phyloP scores from a whole-genome alignment of 1,140 invertebrate genomes.

The Galleria mellonella region DNA sequence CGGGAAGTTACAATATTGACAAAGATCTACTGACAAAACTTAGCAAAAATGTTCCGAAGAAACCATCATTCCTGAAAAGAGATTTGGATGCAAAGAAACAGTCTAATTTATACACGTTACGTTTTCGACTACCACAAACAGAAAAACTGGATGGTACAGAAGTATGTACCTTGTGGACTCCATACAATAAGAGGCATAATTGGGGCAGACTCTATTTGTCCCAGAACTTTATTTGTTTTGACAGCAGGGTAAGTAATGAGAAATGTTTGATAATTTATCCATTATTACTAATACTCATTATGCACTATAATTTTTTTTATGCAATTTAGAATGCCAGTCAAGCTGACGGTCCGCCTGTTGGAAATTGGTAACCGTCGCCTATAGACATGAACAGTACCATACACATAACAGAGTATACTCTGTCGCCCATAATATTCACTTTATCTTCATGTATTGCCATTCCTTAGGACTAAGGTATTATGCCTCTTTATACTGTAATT shows the following conservation, averaged over 20 bases:
- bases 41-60: constrained; percentile 90
- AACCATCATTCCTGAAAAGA: constrained; percentile 91
- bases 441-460: too few species aligned
- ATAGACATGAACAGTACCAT: too few species aligned
- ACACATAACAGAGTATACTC: too few species aligned
- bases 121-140: constrained; percentile 88
- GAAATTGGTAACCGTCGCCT: too few species aligned
- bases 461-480: too few species aligned
- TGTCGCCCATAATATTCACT: too few species aligned
- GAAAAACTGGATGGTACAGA: constrained; percentile 96
- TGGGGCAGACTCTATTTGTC: constrained; percentile 95
- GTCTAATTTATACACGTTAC: constrained; percentile 88
- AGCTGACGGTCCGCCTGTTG: too few species aligned
- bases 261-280: too few species aligned
- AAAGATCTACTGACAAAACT: constrained; percentile 87
- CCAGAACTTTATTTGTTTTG: constrained; percentile 96
- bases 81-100: constrained; percentile 96
- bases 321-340: too few species aligned
- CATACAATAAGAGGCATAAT: constrained; percentile 93
- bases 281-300: too few species aligned
- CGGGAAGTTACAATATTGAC: constrained; percentile 86
- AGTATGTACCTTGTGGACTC: constrained; percentile 94
- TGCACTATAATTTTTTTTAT: too few species aligned
- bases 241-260: constrained; percentile 87
- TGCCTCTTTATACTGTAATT: too few species aligned